Evolutionary conservation across 2,797 vertebrate species (phyloP).

Genomic region (Tolypeutes matacus): DNA sequence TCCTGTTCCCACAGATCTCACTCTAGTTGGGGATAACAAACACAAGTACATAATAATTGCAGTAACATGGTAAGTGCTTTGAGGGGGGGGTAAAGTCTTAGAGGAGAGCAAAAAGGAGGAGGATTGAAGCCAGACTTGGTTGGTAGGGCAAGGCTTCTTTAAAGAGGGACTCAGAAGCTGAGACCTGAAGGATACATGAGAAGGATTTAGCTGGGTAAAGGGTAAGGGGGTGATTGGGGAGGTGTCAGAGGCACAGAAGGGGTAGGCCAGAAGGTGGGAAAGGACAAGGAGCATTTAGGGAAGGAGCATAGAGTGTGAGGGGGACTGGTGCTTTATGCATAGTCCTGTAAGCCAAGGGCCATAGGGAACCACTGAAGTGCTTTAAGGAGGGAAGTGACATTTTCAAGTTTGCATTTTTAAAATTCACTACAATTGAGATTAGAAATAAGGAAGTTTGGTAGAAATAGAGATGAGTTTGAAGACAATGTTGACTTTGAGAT

Average conservation of each 20-base stretch:
- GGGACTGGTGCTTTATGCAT: background rate
- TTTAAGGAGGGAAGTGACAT: background rate
- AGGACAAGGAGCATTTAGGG: background rate
- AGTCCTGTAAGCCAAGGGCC: background rate
- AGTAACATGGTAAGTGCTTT: background rate
- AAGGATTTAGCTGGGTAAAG: background rate
- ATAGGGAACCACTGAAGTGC: background rate
- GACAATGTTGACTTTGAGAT: background rate
- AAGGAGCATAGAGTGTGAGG: background rate
- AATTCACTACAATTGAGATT: background rate
- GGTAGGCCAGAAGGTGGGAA: background rate
- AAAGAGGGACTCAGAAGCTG: background rate
- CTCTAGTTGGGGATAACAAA: background rate
- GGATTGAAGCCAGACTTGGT: background rate
- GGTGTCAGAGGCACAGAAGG: background rate
- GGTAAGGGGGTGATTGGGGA: no score
- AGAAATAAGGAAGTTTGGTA: background rate
- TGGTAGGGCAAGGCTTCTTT: background rate
- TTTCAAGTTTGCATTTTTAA: background rate
- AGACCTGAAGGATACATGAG: background rate
- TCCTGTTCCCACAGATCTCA: background rate
- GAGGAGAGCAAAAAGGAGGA: background rate
- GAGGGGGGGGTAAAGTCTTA: background rate
- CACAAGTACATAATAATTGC: background rate
- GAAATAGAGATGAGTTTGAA: slow-evolving; percentile 29